Base-by-base conservation (phyloP, 2,888 invertebrate genomes). In the Campoletis raptor region DNA sequence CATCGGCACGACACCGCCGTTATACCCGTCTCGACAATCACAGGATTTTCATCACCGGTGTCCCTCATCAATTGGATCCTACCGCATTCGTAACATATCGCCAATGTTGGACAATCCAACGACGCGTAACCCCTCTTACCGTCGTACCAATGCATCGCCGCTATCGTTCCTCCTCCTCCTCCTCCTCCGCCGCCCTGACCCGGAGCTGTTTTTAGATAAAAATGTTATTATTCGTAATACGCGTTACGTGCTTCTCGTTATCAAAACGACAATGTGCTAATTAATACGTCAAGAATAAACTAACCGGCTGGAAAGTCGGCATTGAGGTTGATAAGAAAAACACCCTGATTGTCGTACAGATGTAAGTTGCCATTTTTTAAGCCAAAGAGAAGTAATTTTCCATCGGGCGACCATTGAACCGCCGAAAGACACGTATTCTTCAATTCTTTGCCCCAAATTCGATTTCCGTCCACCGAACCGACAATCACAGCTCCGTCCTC, bases 371-470 rank as follows among this genome's bases (percentile, higher is more conserved):
- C 99, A 95, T 96, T 98, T 80, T 96, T 96, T 81, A 99, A 95
- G 54, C 98, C 98, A 95, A 99, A 99, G 2, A 99, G 95, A 15
- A 99, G 95, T 67, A 98, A 95, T 88, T 97, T 97, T 78, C 98
- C 98, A 94, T 99, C 99, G 0, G 99, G 99, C 15, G 99, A 99
- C 99, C 99, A 99, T 94, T 98, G 98, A 0, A 99, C 98, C 21
- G 97, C 97, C 37, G 96, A 96, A 30, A 99, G 94, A 36, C 97
- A 96, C 0, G 97, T 96, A 21, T 97, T 97, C 94, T 99, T 98
- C 36, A 99, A 95, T 92, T 99, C 99, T 94, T 99, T 99, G 5
- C 99, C 99, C 99, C 99, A 99, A 52, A 99, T 98, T 87, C 99
- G 96, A 92, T 99, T 99, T 0, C 99, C 99, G 95, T 99, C 99